Evolutionary conservation across 1,140 invertebrate species (phyloP), one percentile per base, ranked within the genome.

Genomic region (Camponotus pennsylvanicus): DNA sequence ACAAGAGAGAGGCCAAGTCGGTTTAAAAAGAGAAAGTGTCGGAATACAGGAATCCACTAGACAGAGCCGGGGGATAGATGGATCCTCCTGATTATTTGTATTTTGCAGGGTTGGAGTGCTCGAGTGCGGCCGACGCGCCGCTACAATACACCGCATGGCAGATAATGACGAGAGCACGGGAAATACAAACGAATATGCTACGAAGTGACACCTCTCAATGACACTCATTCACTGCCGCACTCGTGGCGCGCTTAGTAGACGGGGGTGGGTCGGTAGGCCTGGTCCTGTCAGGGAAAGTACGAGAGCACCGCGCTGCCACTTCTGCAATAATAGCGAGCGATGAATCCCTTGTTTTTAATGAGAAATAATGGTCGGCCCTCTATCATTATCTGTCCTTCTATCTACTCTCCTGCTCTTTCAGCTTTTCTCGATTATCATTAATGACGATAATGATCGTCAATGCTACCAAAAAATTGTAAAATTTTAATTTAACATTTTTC

Each of bases 161-260:
- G 91, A 94, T 95, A 94, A 94, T 95, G 93, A 95, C 93, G 93
- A 93, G 93, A 92, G 90, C 76, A 91, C 91, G 92, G 88, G 92
- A 94, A 94, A 94, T 92, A 94, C 94, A 95, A 95, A 95, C 94
- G 94, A 95, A 95, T 95, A 95, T 95, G 91, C 94, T 94, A 95
- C 94, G 94, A 95, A 94, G 94, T 95, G 94, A 95, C 95, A 95
- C 95, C 95, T 95, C 93, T 95, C 94, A 95, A 95, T 95, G 94
- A 92, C 92, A 92, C 95, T 95, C 91, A 89, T 93, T 92, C 92
- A 90, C 90, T 89, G 88, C 88, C 73, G 87, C 86, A 83, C 79
- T 83, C 84, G 79, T 88, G 89, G 89, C 86, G 90, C 88, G 52
- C 82, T 61, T 83, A 85, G 59, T 84, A 79, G 84, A 86, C 67